Evolutionary conservation across 2,113 vertebrate species (phyloP).

Genomic region (Paradoxurus hermaphroditus): DNA sequence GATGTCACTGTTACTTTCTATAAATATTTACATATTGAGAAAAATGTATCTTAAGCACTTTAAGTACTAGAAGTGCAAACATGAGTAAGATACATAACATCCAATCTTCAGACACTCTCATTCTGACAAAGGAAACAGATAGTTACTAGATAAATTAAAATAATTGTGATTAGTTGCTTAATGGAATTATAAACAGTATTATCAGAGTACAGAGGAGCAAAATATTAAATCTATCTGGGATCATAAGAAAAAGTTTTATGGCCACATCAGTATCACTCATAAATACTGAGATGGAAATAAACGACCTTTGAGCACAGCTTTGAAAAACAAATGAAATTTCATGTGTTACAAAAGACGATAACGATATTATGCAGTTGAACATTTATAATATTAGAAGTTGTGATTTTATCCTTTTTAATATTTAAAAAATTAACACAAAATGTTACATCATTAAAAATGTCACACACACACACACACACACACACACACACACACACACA

Average conservation of each 20-base stretch:
- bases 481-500: neutral
- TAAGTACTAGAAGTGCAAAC: neutral
- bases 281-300: neutral
- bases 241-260: neutral
- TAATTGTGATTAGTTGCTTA: neutral
- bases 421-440: neutral
- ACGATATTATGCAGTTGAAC: neutral
- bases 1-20: neutral
- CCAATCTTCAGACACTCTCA: neutral
- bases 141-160: neutral
- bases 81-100: neutral
- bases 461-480: no score
- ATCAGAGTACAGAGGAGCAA: neutral
- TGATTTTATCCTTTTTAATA: neutral
- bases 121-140: neutral
- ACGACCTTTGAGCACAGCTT: neutral
- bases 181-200: neutral
- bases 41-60: neutral
- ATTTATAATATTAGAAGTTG: neutral
- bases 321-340: neutral
- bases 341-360: neutral
- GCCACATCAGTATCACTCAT: neutral
- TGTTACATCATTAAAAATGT: neutral
- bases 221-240: neutral
- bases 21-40: neutral